These are phyloP conservation scores for Neogale vison DNA, from an alignment of 2,113 vertebrate species.

Conservation along the genomic window DNA sequence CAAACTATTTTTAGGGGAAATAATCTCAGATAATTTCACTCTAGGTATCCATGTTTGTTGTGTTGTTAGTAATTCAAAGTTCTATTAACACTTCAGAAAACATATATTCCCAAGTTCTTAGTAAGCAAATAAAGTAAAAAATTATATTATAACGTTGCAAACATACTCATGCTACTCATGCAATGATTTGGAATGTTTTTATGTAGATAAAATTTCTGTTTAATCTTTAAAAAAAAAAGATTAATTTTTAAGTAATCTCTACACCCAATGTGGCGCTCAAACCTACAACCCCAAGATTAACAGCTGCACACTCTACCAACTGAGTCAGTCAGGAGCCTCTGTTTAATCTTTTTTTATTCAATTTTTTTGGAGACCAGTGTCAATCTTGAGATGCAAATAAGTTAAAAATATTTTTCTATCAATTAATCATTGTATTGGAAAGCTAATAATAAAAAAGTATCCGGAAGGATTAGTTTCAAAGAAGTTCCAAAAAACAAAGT, in stretches of 20 bases:
- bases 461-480: conserved; percentile 41
- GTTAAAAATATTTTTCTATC: background rate
- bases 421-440: background rate
- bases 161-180: background rate
- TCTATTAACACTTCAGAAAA: conserved; percentile 16
- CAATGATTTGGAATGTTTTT: conserved; percentile 45
- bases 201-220: conserved; percentile 22
- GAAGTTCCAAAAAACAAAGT: conserved; percentile 46
- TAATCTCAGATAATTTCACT: conserved; percentile 1
- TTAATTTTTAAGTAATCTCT: background rate
- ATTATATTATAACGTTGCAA: background rate
- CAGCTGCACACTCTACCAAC: background rate
- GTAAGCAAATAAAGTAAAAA: conserved; percentile 60
- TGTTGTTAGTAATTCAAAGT: conserved; percentile 53
- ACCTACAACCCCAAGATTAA: background rate
- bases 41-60: background rate
- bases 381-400: background rate
- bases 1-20: conserved; percentile 49
- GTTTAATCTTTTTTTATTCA: background rate
- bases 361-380: background rate
- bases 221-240: background rate
- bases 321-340: background rate
- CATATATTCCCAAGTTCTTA: background rate
- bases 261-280: background rate
- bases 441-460: conserved; percentile 14